These are phyloP conservation scores for Pampusana beccarii DNA, from an alignment of 2,113 vertebrate species.

Conservation along the genomic window DNA sequence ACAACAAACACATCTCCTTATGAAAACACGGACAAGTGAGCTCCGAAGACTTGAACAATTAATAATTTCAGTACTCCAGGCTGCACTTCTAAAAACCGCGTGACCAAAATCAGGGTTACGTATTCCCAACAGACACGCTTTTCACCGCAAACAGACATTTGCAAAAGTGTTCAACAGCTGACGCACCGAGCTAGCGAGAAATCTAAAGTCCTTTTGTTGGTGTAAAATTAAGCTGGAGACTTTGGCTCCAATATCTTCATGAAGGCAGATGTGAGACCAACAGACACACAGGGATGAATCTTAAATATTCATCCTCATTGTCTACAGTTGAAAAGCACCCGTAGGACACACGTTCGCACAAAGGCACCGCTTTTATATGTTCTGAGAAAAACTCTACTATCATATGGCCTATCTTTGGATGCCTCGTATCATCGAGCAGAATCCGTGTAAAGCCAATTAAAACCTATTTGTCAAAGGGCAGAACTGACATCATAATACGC, in stretches of 20 bases:
- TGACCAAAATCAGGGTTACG: background rate
- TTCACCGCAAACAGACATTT: background rate
- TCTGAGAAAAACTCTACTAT: background rate
- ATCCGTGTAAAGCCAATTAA: background rate
- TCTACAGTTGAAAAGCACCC: background rate
- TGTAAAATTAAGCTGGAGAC: background rate
- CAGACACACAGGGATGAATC: fast-evolving
- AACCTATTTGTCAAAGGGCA: slow-evolving; percentile 14
- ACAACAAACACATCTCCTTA: too few species aligned
- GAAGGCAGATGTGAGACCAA: background rate
- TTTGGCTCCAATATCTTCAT: fast-evolving
- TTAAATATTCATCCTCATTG: background rate
- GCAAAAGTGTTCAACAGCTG: background rate
- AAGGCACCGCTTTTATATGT: background rate
- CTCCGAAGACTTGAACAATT: too few species aligned
- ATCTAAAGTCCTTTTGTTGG: background rate
- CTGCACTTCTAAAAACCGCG: fast-evolving
- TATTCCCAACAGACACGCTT: background rate
- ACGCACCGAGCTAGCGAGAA: background rate
- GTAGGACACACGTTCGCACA: fast-evolving
- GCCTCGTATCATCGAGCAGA: background rate
- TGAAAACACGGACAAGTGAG: too few species aligned
- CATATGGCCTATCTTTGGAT: background rate
- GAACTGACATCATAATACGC: background rate
- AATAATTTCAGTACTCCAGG: background rate